Evolutionary conservation across 2,797 vertebrate genomes (phyloP).

Genomic region (Neopelma chrysocephalum): DNA sequence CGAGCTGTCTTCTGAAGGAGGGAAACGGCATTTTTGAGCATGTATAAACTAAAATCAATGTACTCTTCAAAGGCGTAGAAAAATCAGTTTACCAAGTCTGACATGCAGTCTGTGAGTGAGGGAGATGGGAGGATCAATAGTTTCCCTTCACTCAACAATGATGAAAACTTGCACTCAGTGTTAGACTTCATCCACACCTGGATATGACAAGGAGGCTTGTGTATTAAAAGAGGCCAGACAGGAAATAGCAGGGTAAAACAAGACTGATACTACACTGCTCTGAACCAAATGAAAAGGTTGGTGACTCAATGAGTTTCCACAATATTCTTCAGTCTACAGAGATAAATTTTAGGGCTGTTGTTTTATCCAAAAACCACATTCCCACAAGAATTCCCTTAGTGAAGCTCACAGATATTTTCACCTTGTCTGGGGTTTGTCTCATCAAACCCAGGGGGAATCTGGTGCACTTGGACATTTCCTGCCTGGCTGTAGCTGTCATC

Average conservation of each 20-base stretch:
- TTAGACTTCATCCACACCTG: background rate
- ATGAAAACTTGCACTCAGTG: background rate
- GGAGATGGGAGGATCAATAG: constrained; percentile 45
- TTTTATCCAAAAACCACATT: background rate
- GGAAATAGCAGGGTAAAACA: background rate
- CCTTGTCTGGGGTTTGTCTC: background rate
- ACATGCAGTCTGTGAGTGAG: background rate
- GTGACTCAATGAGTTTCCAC: background rate
- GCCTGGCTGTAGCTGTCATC: background rate
- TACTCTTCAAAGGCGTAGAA: constrained; percentile 60
- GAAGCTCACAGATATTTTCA: background rate
- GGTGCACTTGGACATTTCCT: background rate
- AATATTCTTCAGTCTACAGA: background rate
- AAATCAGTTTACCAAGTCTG: constrained; percentile 57
- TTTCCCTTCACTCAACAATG: constrained; percentile 6
- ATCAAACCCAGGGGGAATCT: background rate
- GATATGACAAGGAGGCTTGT: background rate
- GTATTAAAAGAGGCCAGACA: background rate
- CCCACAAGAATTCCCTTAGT: background rate
- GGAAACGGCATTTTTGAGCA: constrained; percentile 5
- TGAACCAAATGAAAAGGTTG: background rate
- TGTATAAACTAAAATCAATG: constrained; percentile 72
- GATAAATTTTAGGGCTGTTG: background rate
- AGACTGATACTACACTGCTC: background rate
- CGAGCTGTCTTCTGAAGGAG: background rate